Percentiles rank a stretch among this genome's conserved stretches.
phyloP scores from a whole-genome alignment of 2,113 vertebrate genomes.

The Indicator indicator region DNA sequence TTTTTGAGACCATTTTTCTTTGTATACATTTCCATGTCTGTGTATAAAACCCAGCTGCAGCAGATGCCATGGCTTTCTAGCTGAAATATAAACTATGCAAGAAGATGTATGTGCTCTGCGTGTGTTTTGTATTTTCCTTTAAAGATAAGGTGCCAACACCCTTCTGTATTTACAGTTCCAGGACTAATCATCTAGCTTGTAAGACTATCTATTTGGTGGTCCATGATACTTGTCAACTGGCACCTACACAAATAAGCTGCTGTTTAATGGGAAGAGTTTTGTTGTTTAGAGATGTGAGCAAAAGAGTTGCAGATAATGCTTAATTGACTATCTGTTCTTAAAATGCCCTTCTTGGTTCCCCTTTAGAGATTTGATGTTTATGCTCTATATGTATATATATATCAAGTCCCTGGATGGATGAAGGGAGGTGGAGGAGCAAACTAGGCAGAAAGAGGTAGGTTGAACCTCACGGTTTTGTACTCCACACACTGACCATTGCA shows the following conservation, averaged over 20 bases:
- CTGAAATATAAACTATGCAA: not conserved
- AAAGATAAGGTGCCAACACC: conserved; percentile 14
- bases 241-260: conserved; percentile 33
- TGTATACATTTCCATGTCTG: conserved; percentile 15
- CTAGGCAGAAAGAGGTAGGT: not conserved
- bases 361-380: conserved; percentile 29
- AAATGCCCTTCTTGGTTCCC: conserved; percentile 51
- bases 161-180: conserved; percentile 46
- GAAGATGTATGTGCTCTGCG: not conserved
- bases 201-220: not conserved
- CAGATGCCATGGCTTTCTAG: not conserved
- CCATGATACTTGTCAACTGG: conserved; percentile 43
- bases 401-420: not conserved
- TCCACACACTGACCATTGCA: not conserved
- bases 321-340: conserved; percentile 64
- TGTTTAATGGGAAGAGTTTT: not conserved
- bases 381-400: not conserved
- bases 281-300: conserved; percentile 11
- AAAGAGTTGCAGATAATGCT: conserved; percentile 24
- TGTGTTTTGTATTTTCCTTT: not conserved
- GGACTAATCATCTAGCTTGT: not conserved
- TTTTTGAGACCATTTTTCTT: not conserved
- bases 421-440: not conserved
- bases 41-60: conserved; percentile 5
- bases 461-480: not conserved